A percentile compares a stretch with the other conserved stretches of the same genome.
Conservation (phyloP, 2,888 invertebrate species). For the Nomada ferruginata region DNA sequence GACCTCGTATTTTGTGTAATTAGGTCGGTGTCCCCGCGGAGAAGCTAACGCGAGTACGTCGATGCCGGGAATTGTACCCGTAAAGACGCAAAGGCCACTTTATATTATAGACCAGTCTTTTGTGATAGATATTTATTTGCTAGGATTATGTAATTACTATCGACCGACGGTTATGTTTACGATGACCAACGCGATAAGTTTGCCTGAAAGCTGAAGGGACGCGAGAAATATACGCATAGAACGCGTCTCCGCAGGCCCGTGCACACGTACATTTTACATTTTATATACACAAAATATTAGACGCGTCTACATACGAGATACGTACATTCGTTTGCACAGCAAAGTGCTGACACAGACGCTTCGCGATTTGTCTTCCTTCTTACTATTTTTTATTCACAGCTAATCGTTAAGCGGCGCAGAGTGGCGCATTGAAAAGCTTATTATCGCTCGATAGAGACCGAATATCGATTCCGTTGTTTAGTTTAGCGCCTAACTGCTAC, state of each 20-base stretch:
- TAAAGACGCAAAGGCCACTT: constrained; percentile 61
- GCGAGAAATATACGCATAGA: constrained; percentile 38
- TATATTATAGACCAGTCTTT: constrained; percentile 77
- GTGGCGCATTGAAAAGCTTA: constrained; percentile 34
- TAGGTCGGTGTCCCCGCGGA: constrained; percentile 11
- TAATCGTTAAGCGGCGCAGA: constrained; percentile 19
- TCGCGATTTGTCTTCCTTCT: constrained; percentile 64
- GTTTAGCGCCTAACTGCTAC: constrained; percentile 21
- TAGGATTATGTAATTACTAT: constrained; percentile 75
- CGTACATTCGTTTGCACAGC: constrained; percentile 53
- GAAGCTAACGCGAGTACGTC: constrained; percentile 17
- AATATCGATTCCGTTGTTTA: constrained; percentile 35
- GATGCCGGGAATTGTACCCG: constrained; percentile 9
- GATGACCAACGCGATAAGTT: constrained; percentile 41
- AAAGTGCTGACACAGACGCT: constrained; percentile 61
- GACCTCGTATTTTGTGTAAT: constrained; percentile 37
- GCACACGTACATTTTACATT: constrained; percentile 30
- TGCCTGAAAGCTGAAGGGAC: constrained; percentile 21
- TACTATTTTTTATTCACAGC: constrained; percentile 51
- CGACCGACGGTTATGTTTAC: constrained; percentile 76
- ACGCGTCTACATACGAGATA: not conserved
- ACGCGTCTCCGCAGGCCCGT: not conserved
- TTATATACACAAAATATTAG: constrained; percentile 3
- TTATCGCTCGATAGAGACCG: constrained; percentile 54
- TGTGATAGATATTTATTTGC: constrained; percentile 83